Evolutionary conservation across 2,888 invertebrate species (phyloP), one percentile per base, ranked within the genome.

Genomic region (Tachina lurida): DNA sequence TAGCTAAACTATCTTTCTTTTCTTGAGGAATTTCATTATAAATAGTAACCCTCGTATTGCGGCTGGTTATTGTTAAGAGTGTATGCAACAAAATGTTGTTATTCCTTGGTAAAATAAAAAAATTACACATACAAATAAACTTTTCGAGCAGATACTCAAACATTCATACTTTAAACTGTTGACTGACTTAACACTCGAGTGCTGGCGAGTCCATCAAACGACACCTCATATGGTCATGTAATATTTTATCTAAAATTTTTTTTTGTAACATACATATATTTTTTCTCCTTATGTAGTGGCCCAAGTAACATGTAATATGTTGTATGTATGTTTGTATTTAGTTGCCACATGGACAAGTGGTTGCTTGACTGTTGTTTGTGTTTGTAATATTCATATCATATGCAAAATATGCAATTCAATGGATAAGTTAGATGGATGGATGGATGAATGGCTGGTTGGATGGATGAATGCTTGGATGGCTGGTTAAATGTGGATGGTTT

Each of bases 191-290:
- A 84, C 80, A 80, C 76, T 76, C 68, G 58, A 73, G 58, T 73
- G 41, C 65, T 65, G 47, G 73, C 77, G 52, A 85, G 78, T 87
- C 87, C 88, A 87, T 88, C 88, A 88, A 87, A 89, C 88, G 88
- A 88, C 88, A 88, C 88, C 88, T 89, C 89, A 87, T 88, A 88
- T 87, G 87, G 88, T 78, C 87, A 86, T 88, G 88, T 88, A 87
- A 88, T 88, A 88, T 88, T 87, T 88, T 88, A 88, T 88, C 86
- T 87, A 13, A 68, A 52, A 17, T 67, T 62, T 78, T 70, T 65
- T 45, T 56, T 58, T 47, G 47, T 65, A 12, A 19, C 0, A 31
- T 65, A 9, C 58, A 41, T 47, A 22, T 60, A 43, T 49, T 54
- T 13, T n/a, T 60, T 52, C 13, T 74, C 22, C 56, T 56, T 52